Evolutionary conservation across 2,888 invertebrate species (phyloP).

Genomic region (Leptopilina drosophilae): DNA sequence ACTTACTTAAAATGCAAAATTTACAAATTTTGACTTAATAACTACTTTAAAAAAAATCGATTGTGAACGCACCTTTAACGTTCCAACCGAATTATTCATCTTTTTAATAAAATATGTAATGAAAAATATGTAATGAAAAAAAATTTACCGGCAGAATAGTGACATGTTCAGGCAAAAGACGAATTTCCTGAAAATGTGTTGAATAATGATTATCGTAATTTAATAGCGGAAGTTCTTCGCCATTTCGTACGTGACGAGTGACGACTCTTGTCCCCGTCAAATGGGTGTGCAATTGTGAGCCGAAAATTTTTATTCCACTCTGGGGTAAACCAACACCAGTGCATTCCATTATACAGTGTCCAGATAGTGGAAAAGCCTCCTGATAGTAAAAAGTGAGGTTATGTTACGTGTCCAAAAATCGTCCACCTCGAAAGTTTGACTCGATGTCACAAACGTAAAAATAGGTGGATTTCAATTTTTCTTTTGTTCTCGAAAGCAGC

Average conservation of each 20-base stretch:
- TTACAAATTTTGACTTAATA: no score
- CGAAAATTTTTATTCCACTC: slow-evolving; percentile 93
- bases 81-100: neutral
- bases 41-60: neutral
- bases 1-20: no score
- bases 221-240: slow-evolving; percentile 88
- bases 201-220: slow-evolving; percentile 97
- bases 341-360: slow-evolving; percentile 95
- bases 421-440: slow-evolving; percentile 4
- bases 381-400: slow-evolving; percentile 50
- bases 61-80: no score
- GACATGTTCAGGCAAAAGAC: slow-evolving; percentile 88
- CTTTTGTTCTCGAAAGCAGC: neutral
- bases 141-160: slow-evolving; percentile 86
- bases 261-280: slow-evolving; percentile 90
- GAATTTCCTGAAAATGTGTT: slow-evolving; percentile 98
- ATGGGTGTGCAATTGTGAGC: slow-evolving; percentile 98
- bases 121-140: no score
- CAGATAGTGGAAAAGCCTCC: slow-evolving; percentile 87
- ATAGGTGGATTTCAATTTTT: neutral
- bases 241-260: slow-evolving; percentile 91
- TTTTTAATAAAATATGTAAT: neutral
- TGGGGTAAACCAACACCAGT: slow-evolving; percentile 90
- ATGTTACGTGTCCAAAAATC: neutral
- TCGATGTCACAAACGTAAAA: neutral